Percentiles rank a stretch among this genome's conserved stretches.
These are phyloP conservation scores for Pollimyrus isidori DNA, from an alignment of 2,113 vertebrate species.

Conservation along the genomic window DNA sequence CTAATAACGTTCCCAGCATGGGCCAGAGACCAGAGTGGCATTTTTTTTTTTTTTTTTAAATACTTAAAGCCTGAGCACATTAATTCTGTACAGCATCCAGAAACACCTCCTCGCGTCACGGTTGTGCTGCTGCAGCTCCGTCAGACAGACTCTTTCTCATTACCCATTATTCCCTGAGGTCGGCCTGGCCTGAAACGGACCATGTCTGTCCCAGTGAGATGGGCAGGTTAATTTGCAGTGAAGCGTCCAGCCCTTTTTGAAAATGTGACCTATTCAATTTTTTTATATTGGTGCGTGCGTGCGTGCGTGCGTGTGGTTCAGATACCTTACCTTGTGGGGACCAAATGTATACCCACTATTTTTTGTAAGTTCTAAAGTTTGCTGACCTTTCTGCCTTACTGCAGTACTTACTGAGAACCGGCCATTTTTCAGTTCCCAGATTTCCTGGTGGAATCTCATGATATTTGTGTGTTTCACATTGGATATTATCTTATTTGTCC, in stretches of 20 bases:
- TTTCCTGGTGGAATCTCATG: not conserved
- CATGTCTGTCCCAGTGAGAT: not conserved
- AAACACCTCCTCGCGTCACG: not conserved
- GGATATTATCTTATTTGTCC: not conserved
- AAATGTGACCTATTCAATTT: not conserved
- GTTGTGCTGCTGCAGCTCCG: not conserved
- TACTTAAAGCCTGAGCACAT: not conserved
- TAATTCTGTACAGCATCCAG: conserved; percentile 6
- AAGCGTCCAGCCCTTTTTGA: not conserved
- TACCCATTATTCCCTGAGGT: conserved; percentile 1
- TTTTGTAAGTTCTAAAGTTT: not conserved
- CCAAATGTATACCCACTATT: too few relatives aligned
- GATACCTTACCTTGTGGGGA: too few relatives aligned
- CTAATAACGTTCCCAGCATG: conserved; percentile 27
- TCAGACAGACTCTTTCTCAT: not conserved
- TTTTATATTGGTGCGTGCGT: not conserved
- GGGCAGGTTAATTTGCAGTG: not conserved
- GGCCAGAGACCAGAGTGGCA: not conserved
- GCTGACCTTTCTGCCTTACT: not conserved
- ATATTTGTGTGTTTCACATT: not conserved
- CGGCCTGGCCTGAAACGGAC: not conserved
- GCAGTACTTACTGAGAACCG: not conserved
- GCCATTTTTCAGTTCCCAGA: not conserved
- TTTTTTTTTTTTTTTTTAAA: not conserved
- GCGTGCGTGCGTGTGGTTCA: not conserved